phyloP scores from a whole-genome alignment of 2,113 vertebrate genomes.

The Pedionomus torquatus region DNA sequence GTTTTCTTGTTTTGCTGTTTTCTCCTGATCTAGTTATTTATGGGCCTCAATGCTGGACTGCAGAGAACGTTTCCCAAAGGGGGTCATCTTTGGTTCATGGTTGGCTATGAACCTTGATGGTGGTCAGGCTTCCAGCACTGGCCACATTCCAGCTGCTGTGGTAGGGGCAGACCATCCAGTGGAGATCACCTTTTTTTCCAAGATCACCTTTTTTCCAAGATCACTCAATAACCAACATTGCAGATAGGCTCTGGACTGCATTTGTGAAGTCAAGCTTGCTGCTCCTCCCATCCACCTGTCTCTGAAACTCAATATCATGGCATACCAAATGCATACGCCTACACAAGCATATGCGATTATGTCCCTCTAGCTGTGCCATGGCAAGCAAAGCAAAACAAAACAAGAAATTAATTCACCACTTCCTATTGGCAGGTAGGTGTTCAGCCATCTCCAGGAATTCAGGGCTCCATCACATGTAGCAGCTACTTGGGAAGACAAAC shows the following conservation, averaged over 20 bases:
- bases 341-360: accelerated
- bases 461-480: not conserved
- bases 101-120: not conserved
- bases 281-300: not conserved
- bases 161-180: not conserved
- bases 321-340: accelerated
- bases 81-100: not conserved
- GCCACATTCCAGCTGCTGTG: not conserved
- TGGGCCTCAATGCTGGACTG: not conserved
- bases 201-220: not conserved
- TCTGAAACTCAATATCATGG: not conserved
- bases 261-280: not conserved
- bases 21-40: not conserved
- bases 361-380: not conserved
- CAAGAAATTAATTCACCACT: not conserved
- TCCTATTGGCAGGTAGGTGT: not conserved
- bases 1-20: not conserved
- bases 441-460: not conserved
- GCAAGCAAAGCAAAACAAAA: not conserved
- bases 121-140: not conserved
- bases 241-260: accelerated
- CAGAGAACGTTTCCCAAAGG: not conserved
- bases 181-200: not conserved
- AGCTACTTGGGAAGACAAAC: not conserved
- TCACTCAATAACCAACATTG: not conserved